Conservation (phyloP, 2,888 invertebrate species). For the Drosophila hamatofila region DNA sequence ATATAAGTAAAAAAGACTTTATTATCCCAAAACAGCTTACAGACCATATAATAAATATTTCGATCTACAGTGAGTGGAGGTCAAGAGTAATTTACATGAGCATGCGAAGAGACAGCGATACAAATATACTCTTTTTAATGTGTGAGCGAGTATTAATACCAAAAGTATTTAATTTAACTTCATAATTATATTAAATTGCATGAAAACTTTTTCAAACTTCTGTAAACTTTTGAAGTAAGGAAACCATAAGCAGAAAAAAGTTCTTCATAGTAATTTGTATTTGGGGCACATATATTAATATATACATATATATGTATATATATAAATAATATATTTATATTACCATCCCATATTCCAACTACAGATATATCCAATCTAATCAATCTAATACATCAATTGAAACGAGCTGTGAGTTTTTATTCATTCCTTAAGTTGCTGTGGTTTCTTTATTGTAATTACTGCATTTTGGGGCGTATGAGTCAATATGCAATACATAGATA, state of each 20-base stretch:
- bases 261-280: too few relatives aligned
- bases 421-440: conserved; percentile 67
- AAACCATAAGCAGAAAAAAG: not conserved
- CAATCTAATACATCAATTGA: not conserved
- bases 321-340: not conserved
- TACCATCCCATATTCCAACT: not conserved
- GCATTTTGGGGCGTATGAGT: conserved; percentile 52
- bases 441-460: conserved; percentile 64
- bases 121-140: not conserved
- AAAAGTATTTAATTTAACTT: not conserved
- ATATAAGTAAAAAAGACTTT: too few relatives aligned
- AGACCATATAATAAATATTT: not conserved
- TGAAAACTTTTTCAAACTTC: not conserved
- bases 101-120: not conserved
- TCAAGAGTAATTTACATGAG: not conserved
- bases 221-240: not conserved
- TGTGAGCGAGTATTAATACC: not conserved
- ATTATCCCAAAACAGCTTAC: too few relatives aligned
- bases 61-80: not conserved
- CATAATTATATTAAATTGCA: conserved; percentile 5
- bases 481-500: conserved; percentile 37
- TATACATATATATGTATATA: not conserved
- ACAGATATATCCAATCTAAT: not conserved
- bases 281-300: too few relatives aligned
- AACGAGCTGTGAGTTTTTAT: conserved; percentile 31